A percentile compares a stretch with the other conserved stretches of the same genome.
Evolutionary conservation across 2,113 vertebrate species (phyloP).

Genomic region (Percopsis transmontana): DNA sequence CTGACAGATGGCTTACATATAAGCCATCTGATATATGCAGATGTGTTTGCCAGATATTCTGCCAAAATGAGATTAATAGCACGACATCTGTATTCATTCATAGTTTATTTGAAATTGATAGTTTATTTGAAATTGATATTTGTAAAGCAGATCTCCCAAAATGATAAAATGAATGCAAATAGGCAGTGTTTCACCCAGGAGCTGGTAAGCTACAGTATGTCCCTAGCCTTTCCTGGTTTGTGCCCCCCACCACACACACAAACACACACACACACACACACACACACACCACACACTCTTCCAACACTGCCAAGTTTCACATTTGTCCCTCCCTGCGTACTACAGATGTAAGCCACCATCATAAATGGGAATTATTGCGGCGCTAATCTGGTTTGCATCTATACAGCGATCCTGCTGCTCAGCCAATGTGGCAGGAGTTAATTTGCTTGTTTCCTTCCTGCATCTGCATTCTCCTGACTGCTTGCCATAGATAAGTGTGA

Average conservation of each 20-base stretch:
- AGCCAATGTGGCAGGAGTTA: conserved; percentile 50
- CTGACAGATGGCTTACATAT: conserved; percentile 31
- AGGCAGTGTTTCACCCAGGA: conserved; percentile 6
- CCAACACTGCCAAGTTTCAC: conserved; percentile 28
- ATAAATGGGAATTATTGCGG: conserved; percentile 46
- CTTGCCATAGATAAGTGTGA: conserved; percentile 68
- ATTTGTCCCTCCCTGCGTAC: conserved; percentile 11
- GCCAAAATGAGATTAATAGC: conserved; percentile 30
- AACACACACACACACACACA: no score
- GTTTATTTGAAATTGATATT: conserved; percentile 16
- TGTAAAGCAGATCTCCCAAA: conserved; percentile 18
- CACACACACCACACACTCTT: not conserved
- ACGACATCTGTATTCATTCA: conserved; percentile 27
- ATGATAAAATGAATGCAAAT: conserved; percentile 5
- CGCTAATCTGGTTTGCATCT: conserved; percentile 69
- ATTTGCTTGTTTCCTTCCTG: conserved; percentile 64
- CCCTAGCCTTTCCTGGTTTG: not conserved
- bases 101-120: not conserved
- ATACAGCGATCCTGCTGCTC: conserved; percentile 46
- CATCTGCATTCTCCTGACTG: conserved; percentile 55
- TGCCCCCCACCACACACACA: conserved; percentile 25
- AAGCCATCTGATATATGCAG: conserved; percentile 37
- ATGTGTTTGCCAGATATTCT: conserved; percentile 17
- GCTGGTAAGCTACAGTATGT: not conserved
- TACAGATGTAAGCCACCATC: conserved; percentile 26